Percentiles rank a stretch among this genome's conserved stretches.
These are phyloP conservation scores for Suncus etruscus DNA, from an alignment of 2,113 vertebrate genomes.

Conservation along the genomic window DNA sequence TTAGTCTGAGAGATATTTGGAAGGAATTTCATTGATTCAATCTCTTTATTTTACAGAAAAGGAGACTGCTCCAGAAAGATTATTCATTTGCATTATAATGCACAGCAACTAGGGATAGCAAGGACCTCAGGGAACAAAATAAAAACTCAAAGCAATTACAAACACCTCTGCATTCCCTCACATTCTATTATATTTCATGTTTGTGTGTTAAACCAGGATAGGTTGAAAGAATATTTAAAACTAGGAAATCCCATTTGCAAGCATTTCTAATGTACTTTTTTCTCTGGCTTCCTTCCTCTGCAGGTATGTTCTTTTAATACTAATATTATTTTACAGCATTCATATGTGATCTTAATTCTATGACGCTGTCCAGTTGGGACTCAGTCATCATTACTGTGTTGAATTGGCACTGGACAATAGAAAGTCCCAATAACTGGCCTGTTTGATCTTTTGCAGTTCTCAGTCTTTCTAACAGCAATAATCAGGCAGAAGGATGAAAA, in stretches of 20 bases:
- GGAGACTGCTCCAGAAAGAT: conserved; percentile 34
- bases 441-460: conserved; percentile 94
- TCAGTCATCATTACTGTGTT: conserved; percentile 84
- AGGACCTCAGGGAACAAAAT: conserved; percentile 15
- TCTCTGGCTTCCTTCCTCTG: conserved; percentile 21
- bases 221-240: conserved; percentile 42
- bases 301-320: conserved; percentile 22
- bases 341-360: conserved; percentile 72
- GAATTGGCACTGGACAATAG: conserved; percentile 88
- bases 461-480: conserved; percentile 98
- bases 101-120: background rate
- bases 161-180: background rate
- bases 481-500: conserved; percentile 99
- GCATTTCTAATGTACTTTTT: conserved; percentile 21
- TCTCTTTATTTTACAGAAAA: conserved; percentile 4
- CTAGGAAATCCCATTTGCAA: conserved; percentile 50
- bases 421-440: conserved; percentile 91
- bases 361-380: conserved; percentile 78
- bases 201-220: background rate
- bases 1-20: background rate
- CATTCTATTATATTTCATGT: background rate
- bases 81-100: conserved; percentile 17
- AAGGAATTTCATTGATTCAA: background rate
- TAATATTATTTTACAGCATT: conserved; percentile 62
- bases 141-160: conserved; percentile 4